Conservation (phyloP, 2,797 vertebrate species). For the Aselliscus stoliczkanus region DNA sequence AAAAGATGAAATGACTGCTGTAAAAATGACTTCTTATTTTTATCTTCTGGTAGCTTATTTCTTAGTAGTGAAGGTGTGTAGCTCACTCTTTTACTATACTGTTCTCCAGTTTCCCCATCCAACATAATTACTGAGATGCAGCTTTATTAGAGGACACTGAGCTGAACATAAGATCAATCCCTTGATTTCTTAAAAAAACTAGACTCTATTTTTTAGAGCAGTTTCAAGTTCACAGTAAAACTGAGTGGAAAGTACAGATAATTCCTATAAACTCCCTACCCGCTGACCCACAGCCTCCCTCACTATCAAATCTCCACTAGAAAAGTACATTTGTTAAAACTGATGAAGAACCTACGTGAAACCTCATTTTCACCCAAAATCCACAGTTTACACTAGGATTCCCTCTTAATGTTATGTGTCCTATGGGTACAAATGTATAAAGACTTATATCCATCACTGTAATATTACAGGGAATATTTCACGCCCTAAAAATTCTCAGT, state of each 20-base stretch:
- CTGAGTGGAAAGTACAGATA: background rate
- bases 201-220: background rate
- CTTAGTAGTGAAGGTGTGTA: background rate
- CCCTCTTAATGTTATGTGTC: background rate
- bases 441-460: background rate
- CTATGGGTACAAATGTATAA: background rate
- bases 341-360: background rate
- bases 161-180: background rate
- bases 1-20: background rate
- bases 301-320: background rate
- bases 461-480: background rate
- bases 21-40: background rate
- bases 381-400: background rate
- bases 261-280: background rate
- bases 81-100: background rate
- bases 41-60: background rate
- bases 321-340: background rate
- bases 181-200: background rate
- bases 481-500: background rate
- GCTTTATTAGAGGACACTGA: background rate
- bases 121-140: background rate
- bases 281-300: background rate
- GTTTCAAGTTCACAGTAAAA: slow-evolving; percentile 15
- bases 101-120: background rate
- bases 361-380: background rate